Evolutionary conservation across 1,140 invertebrate genomes (phyloP).

Genomic region (Panulirus ornatus): DNA sequence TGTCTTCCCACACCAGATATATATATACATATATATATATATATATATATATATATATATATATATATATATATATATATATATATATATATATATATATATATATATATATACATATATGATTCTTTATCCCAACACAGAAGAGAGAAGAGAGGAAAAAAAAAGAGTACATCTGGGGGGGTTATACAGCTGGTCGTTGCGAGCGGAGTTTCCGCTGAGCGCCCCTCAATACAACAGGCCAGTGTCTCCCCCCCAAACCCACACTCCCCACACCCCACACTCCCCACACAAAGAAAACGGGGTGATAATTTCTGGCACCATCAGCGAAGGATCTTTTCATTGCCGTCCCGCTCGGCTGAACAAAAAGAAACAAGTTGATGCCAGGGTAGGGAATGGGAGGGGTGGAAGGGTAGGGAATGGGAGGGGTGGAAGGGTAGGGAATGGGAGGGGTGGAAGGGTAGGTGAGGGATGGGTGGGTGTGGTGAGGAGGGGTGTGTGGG

Average conservation of each 20-base stretch:
- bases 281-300: neutral
- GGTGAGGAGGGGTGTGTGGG: no score
- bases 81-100: slow-evolving; percentile 16
- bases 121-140: neutral
- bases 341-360: slow-evolving; percentile 7
- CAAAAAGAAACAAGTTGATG: slow-evolving; percentile 1
- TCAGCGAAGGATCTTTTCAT: slow-evolving; percentile 20
- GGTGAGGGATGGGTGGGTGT: no score
- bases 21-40: slow-evolving; percentile 3
- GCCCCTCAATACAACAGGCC: neutral
- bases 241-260: no score
- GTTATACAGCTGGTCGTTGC: no score
- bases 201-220: neutral
- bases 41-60: slow-evolving; percentile 15
- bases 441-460: no score
- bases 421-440: no score
- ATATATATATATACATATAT: neutral
- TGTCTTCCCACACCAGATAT: neutral
- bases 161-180: no score
- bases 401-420: no score
- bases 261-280: neutral
- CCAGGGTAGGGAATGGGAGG: no score
- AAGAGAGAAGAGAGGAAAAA: no score
- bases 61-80: slow-evolving; percentile 14
- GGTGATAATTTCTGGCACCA: slow-evolving; percentile 41